Conservation (phyloP, 2,888 invertebrate genomes). For the Seira ritae region DNA sequence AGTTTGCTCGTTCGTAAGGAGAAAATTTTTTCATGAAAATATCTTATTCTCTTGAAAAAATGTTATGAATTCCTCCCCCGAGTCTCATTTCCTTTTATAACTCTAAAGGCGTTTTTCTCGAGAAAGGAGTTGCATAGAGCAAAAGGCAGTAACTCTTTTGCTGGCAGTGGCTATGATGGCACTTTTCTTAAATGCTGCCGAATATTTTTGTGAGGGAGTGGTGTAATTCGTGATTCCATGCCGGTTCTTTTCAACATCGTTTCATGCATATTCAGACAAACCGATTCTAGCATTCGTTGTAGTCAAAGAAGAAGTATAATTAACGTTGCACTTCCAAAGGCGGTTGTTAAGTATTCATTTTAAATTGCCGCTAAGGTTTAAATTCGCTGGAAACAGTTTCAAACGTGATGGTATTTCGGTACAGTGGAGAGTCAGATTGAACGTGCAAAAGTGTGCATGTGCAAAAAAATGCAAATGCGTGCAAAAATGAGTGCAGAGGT, state of each 20-base stretch:
- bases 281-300: background rate
- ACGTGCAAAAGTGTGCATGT: no score
- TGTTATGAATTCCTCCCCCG: slow-evolving; percentile 66
- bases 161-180: background rate
- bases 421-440: no score
- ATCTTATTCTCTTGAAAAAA: slow-evolving; percentile 47
- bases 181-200: background rate
- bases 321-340: slow-evolving; percentile 6
- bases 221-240: background rate
- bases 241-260: background rate
- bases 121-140: slow-evolving; percentile 18
- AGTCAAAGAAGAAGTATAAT: slow-evolving; percentile 15
- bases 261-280: background rate
- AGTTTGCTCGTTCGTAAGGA: background rate
- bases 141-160: slow-evolving; percentile 42
- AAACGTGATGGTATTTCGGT: no score
- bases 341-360: no score
- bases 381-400: no score
- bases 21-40: slow-evolving; percentile 51
- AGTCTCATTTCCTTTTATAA: slow-evolving; percentile 64
- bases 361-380: no score
- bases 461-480: no score
- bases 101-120: slow-evolving; percentile 52
- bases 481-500: no score
- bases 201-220: background rate